Conservation (phyloP, 1,140 invertebrate genomes). For the Andrena cerasifolii region DNA sequence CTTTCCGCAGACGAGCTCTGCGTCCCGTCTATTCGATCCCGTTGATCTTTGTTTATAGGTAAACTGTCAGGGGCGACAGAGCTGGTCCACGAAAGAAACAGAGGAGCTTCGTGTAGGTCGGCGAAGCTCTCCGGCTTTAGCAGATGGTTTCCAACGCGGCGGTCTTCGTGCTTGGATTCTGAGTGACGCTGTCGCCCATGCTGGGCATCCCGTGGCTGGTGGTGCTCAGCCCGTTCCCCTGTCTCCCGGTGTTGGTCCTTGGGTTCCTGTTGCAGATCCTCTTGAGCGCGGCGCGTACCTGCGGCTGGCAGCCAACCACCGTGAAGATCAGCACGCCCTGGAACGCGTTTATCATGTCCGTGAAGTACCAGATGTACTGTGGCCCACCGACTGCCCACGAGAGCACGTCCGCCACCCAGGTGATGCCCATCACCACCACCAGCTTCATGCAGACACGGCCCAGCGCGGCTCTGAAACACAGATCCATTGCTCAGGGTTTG, state of each 20-base stretch:
- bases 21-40: not conserved
- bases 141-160: constrained; percentile 84
- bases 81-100: not conserved
- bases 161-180: constrained; percentile 87
- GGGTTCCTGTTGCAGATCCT: constrained; percentile 85
- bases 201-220: constrained; percentile 90
- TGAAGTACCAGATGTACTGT: constrained; percentile 89
- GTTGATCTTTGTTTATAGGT: not conserved
- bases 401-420: constrained; percentile 92
- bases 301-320: constrained; percentile 94
- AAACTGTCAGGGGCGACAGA: not conserved
- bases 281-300: constrained; percentile 88
- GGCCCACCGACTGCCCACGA: constrained; percentile 90
- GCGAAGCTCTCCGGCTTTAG: constrained; percentile 67
- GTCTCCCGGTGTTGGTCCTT: constrained; percentile 81
- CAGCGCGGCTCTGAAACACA: constrained; percentile 85
- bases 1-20: not conserved
- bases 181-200: constrained; percentile 88
- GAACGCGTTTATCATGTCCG: constrained; percentile 91
- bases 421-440: constrained; percentile 93
- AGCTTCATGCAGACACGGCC: constrained; percentile 91
- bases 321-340: constrained; percentile 95
- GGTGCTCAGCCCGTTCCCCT: constrained; percentile 83
- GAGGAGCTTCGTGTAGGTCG: not conserved
- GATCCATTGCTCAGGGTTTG: too few relatives aligned